These are phyloP conservation scores for Gymnoscopelus braueri DNA, from an alignment of 2,797 vertebrate species.

Conservation along the genomic window DNA sequence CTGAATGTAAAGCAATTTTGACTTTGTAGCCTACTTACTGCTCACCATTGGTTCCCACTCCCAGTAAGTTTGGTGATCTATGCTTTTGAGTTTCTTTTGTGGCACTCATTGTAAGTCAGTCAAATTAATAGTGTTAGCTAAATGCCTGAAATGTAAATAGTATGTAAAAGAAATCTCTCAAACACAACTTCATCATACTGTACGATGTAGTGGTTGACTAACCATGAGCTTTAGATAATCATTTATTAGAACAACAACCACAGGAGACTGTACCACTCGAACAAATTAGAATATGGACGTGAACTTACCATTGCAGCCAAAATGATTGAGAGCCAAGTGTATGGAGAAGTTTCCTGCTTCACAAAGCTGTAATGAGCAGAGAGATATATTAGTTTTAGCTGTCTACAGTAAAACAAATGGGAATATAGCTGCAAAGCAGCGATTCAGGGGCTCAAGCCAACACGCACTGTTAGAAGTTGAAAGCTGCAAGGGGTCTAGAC, in stretches of 20 bases:
- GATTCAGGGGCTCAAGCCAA: no score
- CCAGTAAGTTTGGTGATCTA: no score
- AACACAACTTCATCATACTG: conserved; percentile 24
- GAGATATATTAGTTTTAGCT: neutral
- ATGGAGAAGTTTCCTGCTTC: conserved; percentile 83
- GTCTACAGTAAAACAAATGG: neutral
- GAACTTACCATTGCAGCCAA: conserved; percentile 76
- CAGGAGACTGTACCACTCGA: conserved; percentile 1
- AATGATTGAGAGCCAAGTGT: conserved; percentile 74
- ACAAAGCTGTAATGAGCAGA: conserved; percentile 65
- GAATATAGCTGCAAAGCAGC: no score
- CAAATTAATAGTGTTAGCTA: neutral
- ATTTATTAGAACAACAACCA: neutral
- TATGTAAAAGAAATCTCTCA: neutral
- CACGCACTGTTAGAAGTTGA: no score
- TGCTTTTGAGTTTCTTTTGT: no score
- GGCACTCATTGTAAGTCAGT: no score
- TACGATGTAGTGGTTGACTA: neutral
- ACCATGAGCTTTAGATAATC: neutral
- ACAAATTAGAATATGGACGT: neutral
- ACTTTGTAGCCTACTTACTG: no score
- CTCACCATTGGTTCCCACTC: no score
- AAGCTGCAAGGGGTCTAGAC: no score
- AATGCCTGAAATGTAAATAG: conserved; percentile 8
- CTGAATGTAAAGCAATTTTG: no score